Evolutionary conservation across 2,888 invertebrate species (phyloP).

Genomic region (Hyles lineata): DNA sequence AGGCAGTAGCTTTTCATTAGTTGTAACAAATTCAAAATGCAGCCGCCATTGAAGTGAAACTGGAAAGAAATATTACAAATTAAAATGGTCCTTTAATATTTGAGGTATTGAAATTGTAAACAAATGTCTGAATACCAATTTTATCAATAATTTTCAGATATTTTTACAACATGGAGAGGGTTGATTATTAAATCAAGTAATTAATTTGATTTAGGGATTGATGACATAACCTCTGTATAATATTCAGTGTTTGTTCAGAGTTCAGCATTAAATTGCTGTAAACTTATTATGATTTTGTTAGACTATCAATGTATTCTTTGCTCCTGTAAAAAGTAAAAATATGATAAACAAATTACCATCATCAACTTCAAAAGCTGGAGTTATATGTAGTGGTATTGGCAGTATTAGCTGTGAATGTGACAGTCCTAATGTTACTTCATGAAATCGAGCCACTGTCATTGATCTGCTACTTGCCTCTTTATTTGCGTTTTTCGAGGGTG

Average conservation of each 20-base stretch:
- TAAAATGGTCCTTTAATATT: slow-evolving; percentile 6
- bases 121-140: background rate
- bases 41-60: slow-evolving; percentile 96
- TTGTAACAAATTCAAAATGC: slow-evolving; percentile 98
- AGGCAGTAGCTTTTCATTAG: slow-evolving; percentile 87
- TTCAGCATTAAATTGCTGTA: too few relatives aligned
- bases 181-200: too few relatives aligned
- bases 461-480: slow-evolving; percentile 84
- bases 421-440: slow-evolving; percentile 96
- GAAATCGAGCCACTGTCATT: slow-evolving; percentile 94
- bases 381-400: slow-evolving; percentile 97
- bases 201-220: too few relatives aligned
- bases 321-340: background rate
- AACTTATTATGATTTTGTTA: too few relatives aligned
- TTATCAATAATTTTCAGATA: too few relatives aligned
- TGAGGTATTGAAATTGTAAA: background rate
- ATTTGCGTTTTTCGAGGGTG: slow-evolving; percentile 68
- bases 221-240: too few relatives aligned
- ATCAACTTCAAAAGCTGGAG: slow-evolving; percentile 97
- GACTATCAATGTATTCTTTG: background rate
- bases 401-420: slow-evolving; percentile 95
- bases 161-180: too few relatives aligned
- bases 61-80: slow-evolving; percentile 66
- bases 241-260: too few relatives aligned
- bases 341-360: slow-evolving; percentile 84